Base-by-base conservation (phyloP, 2,113 vertebrate species). In the Rhea americana region DNA sequence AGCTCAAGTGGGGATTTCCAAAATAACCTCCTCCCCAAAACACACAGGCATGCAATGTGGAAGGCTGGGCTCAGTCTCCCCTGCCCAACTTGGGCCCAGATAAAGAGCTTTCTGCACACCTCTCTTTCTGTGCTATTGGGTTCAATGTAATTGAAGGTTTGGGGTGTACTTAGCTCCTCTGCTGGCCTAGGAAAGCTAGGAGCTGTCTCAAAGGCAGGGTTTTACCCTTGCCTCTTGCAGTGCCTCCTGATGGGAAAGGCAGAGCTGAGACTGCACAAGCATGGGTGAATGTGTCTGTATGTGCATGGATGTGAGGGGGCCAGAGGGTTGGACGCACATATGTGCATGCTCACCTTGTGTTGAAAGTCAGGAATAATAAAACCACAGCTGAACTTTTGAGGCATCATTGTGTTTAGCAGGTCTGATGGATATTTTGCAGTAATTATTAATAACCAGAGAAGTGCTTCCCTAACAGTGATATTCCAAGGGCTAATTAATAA, bases 1-100 rank as follows among this genome's bases (percentile, higher is more conserved):
- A 91, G 91, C 89, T 90, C 93, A 72, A 89, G 82, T 55, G 0
- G 80, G 73, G 80, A 66, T 80, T 82, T 82, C 91, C 86, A 81
- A 91, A 93, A 96, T 71, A 95, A 37, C 78, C 62, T 62, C 48
- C 28, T 91, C 81, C 83, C 75, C 17, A 51, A 75, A 77, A 8
- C 10, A 32, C 56, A 58, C 4, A 39, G 79, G n/a, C 56, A 65
- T 0, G 10, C 56, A 73, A 47, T 63, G 58, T 32, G 32, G 61
- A 71, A 80, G 37, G 35, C n/a, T 48, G 50, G 21, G 56, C 26
- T 59, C 51, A 37, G 50, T 28, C 19, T 65, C n/a, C 11, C 11
- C 26, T 59, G 50, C 50, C 50, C 50, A 51, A 35, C 8, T 32
- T 37, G 48, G 13, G 59, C 16, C 63, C 43, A 56, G 45, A 16